These are phyloP conservation scores for Meriones unguiculatus DNA, from an alignment of 2,113 vertebrate genomes.

Conservation along the genomic window DNA sequence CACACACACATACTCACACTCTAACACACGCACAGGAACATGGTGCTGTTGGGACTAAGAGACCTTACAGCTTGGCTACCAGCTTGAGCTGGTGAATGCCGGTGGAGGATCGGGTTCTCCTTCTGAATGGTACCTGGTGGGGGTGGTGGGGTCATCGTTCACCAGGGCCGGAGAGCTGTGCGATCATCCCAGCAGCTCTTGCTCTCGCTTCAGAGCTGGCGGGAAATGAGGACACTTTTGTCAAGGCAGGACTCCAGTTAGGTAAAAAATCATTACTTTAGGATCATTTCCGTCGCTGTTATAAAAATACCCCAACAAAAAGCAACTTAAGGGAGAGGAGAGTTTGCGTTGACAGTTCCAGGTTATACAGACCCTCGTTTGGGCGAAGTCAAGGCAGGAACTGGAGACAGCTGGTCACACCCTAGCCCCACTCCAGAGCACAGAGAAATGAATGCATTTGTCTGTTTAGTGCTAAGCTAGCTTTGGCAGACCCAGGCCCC, in stretches of 20 bases:
- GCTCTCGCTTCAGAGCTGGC: background rate
- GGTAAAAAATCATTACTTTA: background rate
- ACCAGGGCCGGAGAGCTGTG: accelerated
- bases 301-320: background rate
- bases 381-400: background rate
- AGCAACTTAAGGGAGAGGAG: background rate
- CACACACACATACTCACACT: background rate
- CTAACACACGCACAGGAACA: background rate
- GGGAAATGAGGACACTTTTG: background rate
- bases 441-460: too few relatives aligned
- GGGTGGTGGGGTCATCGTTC: accelerated
- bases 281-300: background rate
- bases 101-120: too few relatives aligned
- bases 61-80: accelerated
- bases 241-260: background rate
- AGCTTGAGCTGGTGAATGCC: accelerated
- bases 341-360: background rate
- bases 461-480: background rate
- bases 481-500: too few relatives aligned
- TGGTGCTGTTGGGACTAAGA: background rate
- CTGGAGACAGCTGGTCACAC: background rate
- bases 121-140: background rate
- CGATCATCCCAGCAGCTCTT: background rate
- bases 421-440: background rate
- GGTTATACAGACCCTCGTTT: background rate